Evolutionary conservation across 2,888 invertebrate species (phyloP).

Genomic region (Leucania comma): DNA sequence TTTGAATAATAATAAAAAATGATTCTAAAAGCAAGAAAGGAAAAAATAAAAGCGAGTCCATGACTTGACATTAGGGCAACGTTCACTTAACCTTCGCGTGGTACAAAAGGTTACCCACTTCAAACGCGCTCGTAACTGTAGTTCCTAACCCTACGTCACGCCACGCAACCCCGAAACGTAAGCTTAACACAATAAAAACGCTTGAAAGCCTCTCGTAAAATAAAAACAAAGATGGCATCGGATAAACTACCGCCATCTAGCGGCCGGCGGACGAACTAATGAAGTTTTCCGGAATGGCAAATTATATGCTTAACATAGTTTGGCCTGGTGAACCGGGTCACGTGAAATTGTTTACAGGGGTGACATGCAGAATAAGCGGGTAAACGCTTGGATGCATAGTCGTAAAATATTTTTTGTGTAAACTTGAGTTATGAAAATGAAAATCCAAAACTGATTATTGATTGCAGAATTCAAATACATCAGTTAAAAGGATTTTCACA

Average conservation of each 20-base stretch:
- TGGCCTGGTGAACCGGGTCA: slow-evolving; percentile 21
- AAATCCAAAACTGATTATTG: too few relatives aligned
- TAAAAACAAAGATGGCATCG: slow-evolving; percentile 49
- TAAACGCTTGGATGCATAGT: neutral
- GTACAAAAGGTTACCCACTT: slow-evolving; percentile 25
- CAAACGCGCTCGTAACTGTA: slow-evolving; percentile 25
- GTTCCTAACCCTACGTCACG: slow-evolving; percentile 32
- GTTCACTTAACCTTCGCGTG: slow-evolving; percentile 24
- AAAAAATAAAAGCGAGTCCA: neutral
- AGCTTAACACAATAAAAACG: slow-evolving; percentile 57
- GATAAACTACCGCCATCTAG: slow-evolving; percentile 33
- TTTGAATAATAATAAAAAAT: too few relatives aligned
- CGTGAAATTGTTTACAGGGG: slow-evolving; percentile 4
- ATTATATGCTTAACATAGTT: slow-evolving; percentile 52
- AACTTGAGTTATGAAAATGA: neutral
- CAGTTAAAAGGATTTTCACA: too few relatives aligned
- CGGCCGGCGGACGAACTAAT: slow-evolving; percentile 43
- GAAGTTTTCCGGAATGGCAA: slow-evolving; percentile 53
- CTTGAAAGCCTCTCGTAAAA: slow-evolving; percentile 57
- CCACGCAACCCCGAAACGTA: slow-evolving; percentile 33
- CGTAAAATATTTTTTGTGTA: too few relatives aligned
- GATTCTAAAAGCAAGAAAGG: too few relatives aligned
- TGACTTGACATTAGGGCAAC: slow-evolving; percentile 9
- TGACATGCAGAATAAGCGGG: slow-evolving; percentile 5
- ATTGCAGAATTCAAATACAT: too few relatives aligned